Evolutionary conservation across 1,140 invertebrate species (phyloP).

Genomic region (Nasonia giraulti): DNA sequence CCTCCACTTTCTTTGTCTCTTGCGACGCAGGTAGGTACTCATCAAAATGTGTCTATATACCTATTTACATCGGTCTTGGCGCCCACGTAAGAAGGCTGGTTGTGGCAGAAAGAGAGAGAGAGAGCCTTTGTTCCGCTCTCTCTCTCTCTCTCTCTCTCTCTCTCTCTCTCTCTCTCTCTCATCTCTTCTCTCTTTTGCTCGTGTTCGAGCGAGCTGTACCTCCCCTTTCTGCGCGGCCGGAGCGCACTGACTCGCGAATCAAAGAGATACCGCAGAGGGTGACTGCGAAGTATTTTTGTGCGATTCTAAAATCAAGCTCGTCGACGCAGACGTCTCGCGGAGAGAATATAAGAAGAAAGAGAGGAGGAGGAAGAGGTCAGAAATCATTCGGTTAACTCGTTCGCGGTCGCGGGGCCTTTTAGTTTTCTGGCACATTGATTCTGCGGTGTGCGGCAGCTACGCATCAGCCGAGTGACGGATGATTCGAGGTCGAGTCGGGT

Average conservation of each 20-base stretch:
- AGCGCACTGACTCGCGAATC: background rate
- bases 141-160: background rate
- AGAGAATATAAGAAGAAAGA: background rate
- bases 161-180: too few species aligned
- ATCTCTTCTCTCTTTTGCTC: background rate
- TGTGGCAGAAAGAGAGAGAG: background rate
- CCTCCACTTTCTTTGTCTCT: slow-evolving; percentile 44
- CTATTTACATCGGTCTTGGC: slow-evolving; percentile 47
- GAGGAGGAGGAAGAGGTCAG: background rate
- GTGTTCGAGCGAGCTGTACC: background rate
- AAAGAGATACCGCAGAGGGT: background rate
- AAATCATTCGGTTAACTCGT: background rate
- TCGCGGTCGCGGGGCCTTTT: background rate
- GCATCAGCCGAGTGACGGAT: background rate
- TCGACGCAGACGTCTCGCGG: too few species aligned
- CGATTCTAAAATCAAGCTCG: too few species aligned
- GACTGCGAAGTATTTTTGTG: background rate
- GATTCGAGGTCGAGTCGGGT: background rate
- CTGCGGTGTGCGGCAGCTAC: background rate
- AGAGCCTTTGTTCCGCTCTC: slow-evolving; percentile 36
- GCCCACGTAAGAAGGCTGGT: slow-evolving; percentile 39
- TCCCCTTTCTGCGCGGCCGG: slow-evolving; percentile 10
- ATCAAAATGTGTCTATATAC: slow-evolving; percentile 46
- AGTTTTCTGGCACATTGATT: background rate
- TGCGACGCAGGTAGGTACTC: slow-evolving; percentile 35